A percentile compares a stretch with the other conserved stretches of the same genome.
These are phyloP conservation scores for Sebastes minor DNA, from an alignment of 2,797 vertebrate genomes.

Conservation along the genomic window DNA sequence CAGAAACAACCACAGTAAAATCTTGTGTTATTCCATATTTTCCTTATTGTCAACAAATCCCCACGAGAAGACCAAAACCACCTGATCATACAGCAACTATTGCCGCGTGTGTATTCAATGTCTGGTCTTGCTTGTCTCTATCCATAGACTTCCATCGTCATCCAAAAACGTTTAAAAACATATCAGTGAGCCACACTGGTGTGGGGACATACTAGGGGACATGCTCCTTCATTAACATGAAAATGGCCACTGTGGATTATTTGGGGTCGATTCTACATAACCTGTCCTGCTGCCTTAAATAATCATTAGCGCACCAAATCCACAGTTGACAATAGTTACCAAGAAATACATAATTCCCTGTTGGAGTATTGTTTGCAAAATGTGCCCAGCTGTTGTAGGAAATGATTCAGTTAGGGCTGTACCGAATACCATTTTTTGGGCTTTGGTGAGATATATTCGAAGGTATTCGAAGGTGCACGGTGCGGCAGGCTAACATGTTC, in stretches of 20 bases:
- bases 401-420: background rate
- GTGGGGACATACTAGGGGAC: background rate
- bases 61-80: background rate
- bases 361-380: background rate
- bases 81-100: background rate
- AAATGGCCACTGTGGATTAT: background rate
- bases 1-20: background rate
- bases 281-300: background rate
- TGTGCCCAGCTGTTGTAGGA: background rate
- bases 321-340: background rate
- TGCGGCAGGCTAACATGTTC: no score
- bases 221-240: background rate
- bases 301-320: background rate
- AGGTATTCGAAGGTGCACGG: no score
- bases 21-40: background rate
- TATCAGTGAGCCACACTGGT: background rate
- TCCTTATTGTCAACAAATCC: background rate
- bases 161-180: background rate
- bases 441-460: no score
- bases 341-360: background rate
- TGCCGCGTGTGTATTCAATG: background rate
- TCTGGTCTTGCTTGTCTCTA: background rate
- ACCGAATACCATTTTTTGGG: no score
- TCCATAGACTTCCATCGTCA: background rate
- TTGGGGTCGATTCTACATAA: background rate